These are phyloP conservation scores for Isichthys henryi DNA, from an alignment of 2,113 vertebrate species.

Conservation along the genomic window DNA sequence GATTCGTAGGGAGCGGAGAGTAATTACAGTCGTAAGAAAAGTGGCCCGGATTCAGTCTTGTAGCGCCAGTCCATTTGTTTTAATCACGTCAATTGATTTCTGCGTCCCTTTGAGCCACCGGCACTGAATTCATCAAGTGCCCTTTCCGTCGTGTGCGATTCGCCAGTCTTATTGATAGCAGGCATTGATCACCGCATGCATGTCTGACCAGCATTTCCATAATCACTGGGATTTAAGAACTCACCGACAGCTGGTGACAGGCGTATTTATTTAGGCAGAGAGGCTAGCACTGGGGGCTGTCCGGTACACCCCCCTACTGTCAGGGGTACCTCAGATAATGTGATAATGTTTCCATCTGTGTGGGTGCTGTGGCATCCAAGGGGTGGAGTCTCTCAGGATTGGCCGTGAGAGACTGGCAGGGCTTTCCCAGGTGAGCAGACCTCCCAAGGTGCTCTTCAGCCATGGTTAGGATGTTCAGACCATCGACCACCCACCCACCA, in stretches of 20 bases:
- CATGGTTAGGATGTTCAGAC: background rate
- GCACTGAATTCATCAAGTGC: conserved; percentile 56
- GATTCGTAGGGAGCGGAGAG: conserved; percentile 48
- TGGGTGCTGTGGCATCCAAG: background rate
- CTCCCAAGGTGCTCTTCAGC: background rate
- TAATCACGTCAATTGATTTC: conserved; percentile 68
- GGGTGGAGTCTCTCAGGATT: background rate
- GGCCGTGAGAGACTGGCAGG: too few relatives aligned
- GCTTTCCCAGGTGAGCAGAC: background rate
- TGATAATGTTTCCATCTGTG: conserved; percentile 13
- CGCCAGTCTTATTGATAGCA: conserved; percentile 1
- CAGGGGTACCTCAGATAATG: background rate
- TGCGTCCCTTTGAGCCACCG: conserved; percentile 58
- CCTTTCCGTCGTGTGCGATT: conserved; percentile 17
- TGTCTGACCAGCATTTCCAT: conserved; percentile 2
- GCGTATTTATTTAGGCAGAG: conserved; percentile 17
- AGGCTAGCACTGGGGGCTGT: background rate
- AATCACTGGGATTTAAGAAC: conserved; percentile 20
- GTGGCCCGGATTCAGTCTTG: conserved; percentile 44
- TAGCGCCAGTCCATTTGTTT: conserved; percentile 62
- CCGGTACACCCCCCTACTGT: background rate
- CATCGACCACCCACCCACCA: background rate
- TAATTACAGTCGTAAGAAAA: conserved; percentile 61
- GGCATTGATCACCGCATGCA: conserved; percentile 16
- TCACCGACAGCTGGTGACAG: background rate